A percentile compares a stretch with the other conserved stretches of the same genome.
These are phyloP conservation scores for Balaeniceps rex DNA, from an alignment of 2,113 vertebrate genomes.

Conservation along the genomic window DNA sequence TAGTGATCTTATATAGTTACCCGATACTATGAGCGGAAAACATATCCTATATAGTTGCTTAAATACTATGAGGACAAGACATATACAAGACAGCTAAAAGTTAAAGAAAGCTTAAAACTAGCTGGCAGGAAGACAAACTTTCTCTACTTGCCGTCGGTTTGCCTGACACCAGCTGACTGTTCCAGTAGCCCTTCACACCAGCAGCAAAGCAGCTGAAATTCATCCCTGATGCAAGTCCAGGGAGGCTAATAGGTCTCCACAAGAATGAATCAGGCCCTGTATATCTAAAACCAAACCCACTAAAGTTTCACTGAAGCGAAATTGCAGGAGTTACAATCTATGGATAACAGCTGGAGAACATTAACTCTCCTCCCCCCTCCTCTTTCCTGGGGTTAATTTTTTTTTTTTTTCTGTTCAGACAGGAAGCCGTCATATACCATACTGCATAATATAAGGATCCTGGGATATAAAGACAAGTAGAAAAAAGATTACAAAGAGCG, in stretches of 20 bases:
- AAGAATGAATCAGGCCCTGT: neutral
- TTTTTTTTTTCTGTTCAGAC: conserved; percentile 70
- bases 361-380: conserved; percentile 65
- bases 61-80: neutral
- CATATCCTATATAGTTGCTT: neutral
- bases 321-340: conserved; percentile 74
- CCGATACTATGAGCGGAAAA: neutral
- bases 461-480: conserved; percentile 39
- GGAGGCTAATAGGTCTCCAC: neutral
- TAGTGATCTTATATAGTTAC: neutral
- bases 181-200: conserved; percentile 28
- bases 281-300: conserved; percentile 66
- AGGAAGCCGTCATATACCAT: conserved; percentile 75
- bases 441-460: conserved; percentile 40
- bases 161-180: conserved; percentile 42
- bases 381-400: conserved; percentile 60
- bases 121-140: neutral
- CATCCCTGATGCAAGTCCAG: neutral
- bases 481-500: conserved; percentile 21
- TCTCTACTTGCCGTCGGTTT: conserved; percentile 20
- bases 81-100: neutral
- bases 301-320: conserved; percentile 66
- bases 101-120: neutral
- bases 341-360: conserved; percentile 81
- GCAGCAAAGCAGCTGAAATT: conserved; percentile 15